A percentile compares a stretch with the other conserved stretches of the same genome.
Evolutionary conservation across 2,888 invertebrate genomes (phyloP).

Genomic region (Ariolimax columbianus): DNA sequence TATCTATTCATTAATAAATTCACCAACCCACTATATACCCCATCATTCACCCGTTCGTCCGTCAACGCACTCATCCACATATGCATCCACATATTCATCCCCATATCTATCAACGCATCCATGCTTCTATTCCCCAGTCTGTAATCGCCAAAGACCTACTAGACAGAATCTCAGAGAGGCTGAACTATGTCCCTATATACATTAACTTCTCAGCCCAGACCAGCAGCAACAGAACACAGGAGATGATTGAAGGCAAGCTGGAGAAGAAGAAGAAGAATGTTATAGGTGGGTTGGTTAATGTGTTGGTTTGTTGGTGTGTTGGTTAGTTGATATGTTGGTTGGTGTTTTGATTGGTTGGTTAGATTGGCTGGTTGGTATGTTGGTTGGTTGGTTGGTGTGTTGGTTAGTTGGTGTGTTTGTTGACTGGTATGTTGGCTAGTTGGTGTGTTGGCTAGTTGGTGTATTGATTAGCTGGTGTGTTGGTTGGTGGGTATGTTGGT

Average conservation of each 20-base stretch:
- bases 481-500: no score
- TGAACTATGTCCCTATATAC: slow-evolving; percentile 86
- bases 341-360: neutral
- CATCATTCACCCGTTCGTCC: no score
- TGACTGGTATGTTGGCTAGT: neutral
- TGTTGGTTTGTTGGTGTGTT: neutral
- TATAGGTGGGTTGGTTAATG: slow-evolving; percentile 80
- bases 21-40: no score
- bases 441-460: no score
- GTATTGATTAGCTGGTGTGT: no score
- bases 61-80: no score
- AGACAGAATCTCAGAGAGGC: slow-evolving; percentile 83
- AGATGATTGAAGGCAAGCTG: slow-evolving; percentile 90
- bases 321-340: neutral
- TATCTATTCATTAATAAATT: no score
- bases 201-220: slow-evolving; percentile 96
- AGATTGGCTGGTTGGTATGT: no score
- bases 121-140: slow-evolving; percentile 80
- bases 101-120: neutral
- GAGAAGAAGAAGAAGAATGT: slow-evolving; percentile 89
- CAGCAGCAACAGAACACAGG: slow-evolving; percentile 88
- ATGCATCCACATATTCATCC: no score
- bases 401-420: no score
- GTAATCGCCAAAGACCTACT: slow-evolving; percentile 88
- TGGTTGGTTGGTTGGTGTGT: no score